Evolutionary conservation across 2,797 vertebrate genomes (phyloP), one percentile per base, ranked within the genome.

Genomic region (Mus minutoides): DNA sequence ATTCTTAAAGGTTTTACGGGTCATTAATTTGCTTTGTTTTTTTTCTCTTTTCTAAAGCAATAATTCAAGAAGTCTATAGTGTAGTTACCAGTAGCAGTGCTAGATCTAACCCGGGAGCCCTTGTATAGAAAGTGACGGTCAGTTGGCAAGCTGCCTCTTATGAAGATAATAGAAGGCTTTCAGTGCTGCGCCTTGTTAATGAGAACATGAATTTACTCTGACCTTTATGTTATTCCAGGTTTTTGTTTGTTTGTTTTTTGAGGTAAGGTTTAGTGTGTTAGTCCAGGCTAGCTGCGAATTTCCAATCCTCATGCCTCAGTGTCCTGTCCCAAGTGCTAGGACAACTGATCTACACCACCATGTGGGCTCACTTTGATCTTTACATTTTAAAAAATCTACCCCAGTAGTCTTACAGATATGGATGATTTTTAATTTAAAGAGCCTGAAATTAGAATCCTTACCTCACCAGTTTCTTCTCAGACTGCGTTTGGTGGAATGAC

Each of bases 31-130:
- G 24, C 58, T 3, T 56, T 46, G 19, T 40, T 91, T 85, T 92
- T 49, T 89, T 95, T 40, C 67, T 86, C 34, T 37, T 67, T 95
- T 69, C 83, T 82, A 64, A 96, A 91, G 73, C 19, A 92, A 0
- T 75, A 60, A 84, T 80, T 90, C 26, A 88, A 54, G 34, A 93
- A 49, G 31, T 11, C 14, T n/a, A 43, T 90, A 3, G 62, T 6
- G 11, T 83, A 69, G 84, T 89, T 78, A 17, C 31, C 86, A 56
- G 43, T 19, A n/a, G 49, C n/a, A 10, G 10, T 6, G 29, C 24
- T 49, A 2, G 52, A 11, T 12, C 26, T 69, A 17, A 10, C 62
- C 46, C 37, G 2, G 14, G 71, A 40, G 12, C 29, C 31, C 52
- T 67, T 90, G 34, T 60, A 10, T 80, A 69, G 76, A 94, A 85